Evolutionary conservation across 2,113 vertebrate species (phyloP), one percentile per base, ranked within the genome.

Genomic region (Hemiscyllium ocellatum): DNA sequence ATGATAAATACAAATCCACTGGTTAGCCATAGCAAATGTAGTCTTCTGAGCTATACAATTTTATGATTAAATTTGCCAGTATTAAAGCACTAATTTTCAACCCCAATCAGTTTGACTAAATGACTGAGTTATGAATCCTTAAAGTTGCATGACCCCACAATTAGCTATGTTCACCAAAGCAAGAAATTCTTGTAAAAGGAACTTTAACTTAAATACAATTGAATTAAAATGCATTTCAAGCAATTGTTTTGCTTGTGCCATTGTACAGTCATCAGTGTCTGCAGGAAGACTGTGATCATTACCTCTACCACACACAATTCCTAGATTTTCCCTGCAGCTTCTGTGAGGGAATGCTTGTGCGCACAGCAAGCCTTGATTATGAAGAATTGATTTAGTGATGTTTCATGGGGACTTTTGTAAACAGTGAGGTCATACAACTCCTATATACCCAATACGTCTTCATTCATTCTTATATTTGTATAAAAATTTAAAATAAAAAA

Each of bases 111-210:
- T 24, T 66, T n/a, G 26, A 94, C 66, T 70, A 95, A 94, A 72
- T 61, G 29, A 5, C 50, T 50, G 68, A 47, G 69, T 33, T 47
- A 52, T 3, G 26, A 94, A 94, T 70, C 66, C 66, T 68, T 94
- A 50, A 95, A 95, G 69, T 95, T 95, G 94, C 94, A 52, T 95
- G 94, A 95, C 94, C 94, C 94, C 69, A 72, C 94, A 72, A 76
- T 72, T 72, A 72, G 72, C 37, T 22, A 68, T 76, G 47, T 47
- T 61, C 69, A 29, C 24, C 94, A 72, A 72, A 95, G 52, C 33
- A 95, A 29, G 94, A 72, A 72, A 42, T 42, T 52, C 68, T 72
- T 26, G 12, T 52, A 33, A 29, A 70, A 95, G 66, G 19, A 10
- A 95, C 69, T 95, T 95, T 15, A 72, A 33, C 76, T 29, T 22